A percentile compares a stretch with the other conserved stretches of the same genome.
Conservation (phyloP, 2,888 invertebrate species). For the Eupithecia pulchellata region DNA sequence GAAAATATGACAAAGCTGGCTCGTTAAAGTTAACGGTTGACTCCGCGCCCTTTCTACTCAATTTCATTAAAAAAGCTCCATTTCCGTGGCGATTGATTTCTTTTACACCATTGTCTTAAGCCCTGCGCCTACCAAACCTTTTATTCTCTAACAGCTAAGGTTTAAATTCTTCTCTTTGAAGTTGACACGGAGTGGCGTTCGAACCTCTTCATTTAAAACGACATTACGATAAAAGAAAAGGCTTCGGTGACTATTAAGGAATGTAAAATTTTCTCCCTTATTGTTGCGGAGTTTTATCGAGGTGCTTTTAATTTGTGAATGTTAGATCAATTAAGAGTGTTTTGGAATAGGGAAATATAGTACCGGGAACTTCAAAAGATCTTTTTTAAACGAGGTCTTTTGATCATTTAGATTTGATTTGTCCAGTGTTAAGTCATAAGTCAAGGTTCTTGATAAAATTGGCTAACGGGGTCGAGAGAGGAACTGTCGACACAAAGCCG, state of each 20-base stretch:
- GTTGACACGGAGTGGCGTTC: slow-evolving; percentile 50
- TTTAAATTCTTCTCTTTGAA: slow-evolving; percentile 15
- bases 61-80: slow-evolving; percentile 79
- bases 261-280: slow-evolving; percentile 59
- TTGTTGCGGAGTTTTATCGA: slow-evolving; percentile 47
- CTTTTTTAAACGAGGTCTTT: not conserved
- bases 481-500: slow-evolving; percentile 12
- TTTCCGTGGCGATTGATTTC: slow-evolving; percentile 76
- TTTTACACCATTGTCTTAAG: slow-evolving; percentile 61
- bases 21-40: slow-evolving; percentile 79
- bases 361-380: not conserved
- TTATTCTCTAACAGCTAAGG: slow-evolving; percentile 46
- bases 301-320: slow-evolving; percentile 42
- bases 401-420: slow-evolving; percentile 5
- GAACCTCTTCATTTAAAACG: slow-evolving; percentile 72
- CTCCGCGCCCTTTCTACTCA: slow-evolving; percentile 72
- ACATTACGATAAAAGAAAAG: slow-evolving; percentile 74
- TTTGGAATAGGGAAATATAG: not conserved
- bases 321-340: slow-evolving; percentile 36
- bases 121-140: slow-evolving; percentile 43
- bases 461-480: slow-evolving; percentile 12
- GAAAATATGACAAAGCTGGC: slow-evolving; percentile 80
- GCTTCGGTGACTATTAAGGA: slow-evolving; percentile 67
- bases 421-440: not conserved
- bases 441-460: not conserved